A percentile compares a stretch with the other conserved stretches of the same genome.
These are phyloP conservation scores for Drosophila fulvimacula DNA, from an alignment of 2,888 invertebrate genomes.

Conservation along the genomic window DNA sequence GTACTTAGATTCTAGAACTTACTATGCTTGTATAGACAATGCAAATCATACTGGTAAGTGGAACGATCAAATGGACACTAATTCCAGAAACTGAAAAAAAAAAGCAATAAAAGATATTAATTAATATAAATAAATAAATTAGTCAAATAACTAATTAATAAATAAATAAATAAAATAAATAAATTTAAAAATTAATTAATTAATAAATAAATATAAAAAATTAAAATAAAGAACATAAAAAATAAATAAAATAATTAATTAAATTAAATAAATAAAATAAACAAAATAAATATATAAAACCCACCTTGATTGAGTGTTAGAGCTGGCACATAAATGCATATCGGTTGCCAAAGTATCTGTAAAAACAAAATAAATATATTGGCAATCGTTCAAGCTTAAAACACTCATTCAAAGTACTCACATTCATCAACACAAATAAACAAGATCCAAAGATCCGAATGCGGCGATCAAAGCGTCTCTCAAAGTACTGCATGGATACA, in stretches of 20 bases:
- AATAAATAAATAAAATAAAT: too few relatives aligned
- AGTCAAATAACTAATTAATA: too few relatives aligned
- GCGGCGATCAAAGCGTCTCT: conserved; percentile 89
- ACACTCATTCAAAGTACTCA: conserved; percentile 84
- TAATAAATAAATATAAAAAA: too few relatives aligned
- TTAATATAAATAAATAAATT: too few relatives aligned
- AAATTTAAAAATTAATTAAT: too few relatives aligned
- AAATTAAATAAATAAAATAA: too few relatives aligned
- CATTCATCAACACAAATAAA: conserved; percentile 88
- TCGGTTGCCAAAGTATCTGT: conserved; percentile 80
- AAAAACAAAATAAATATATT: background rate
- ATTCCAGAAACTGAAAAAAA: conserved; percentile 86
- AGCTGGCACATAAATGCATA: conserved; percentile 89
- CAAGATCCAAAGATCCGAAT: conserved; percentile 89
- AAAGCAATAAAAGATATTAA: too few relatives aligned
- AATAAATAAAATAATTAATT: too few relatives aligned
- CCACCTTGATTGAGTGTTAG: conserved; percentile 91
- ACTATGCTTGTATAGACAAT: conserved; percentile 95
- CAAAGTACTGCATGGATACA: conserved; percentile 87
- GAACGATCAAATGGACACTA: conserved; percentile 91
- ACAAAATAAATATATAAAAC: background rate
- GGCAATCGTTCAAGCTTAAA: fast-evolving
- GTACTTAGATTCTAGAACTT: conserved; percentile 85
- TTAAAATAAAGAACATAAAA: background rate
- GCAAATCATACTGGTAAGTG: conserved; percentile 90